Conservation (phyloP, 1,140 invertebrate species). For the Proctacanthus coquilletti region DNA sequence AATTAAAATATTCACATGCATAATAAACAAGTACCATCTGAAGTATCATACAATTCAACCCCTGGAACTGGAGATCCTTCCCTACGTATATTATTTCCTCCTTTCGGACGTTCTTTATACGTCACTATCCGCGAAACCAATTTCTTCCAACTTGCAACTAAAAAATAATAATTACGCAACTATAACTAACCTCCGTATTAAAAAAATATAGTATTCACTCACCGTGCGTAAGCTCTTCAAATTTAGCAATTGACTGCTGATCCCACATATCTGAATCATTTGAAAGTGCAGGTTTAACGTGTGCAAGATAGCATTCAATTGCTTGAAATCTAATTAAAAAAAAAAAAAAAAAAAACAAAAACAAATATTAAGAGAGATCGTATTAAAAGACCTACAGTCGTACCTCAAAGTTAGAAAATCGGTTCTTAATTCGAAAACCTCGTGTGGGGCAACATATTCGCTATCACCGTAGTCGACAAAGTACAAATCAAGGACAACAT, state of each 20-base stretch:
- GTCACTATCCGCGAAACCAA: slow-evolving; percentile 49
- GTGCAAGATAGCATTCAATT: slow-evolving; percentile 61
- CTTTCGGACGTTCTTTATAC: slow-evolving; percentile 39
- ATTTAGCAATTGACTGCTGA: slow-evolving; percentile 46
- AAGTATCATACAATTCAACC: slow-evolving; percentile 40
- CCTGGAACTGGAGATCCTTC: slow-evolving; percentile 45
- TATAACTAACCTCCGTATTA: background rate
- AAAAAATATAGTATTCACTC: background rate
- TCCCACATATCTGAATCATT: slow-evolving; percentile 38
- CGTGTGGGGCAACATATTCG: slow-evolving; percentile 39
- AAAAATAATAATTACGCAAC: background rate
- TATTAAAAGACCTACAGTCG: slow-evolving; percentile 13
- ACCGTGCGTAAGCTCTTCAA: slow-evolving; percentile 51
- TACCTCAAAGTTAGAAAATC: slow-evolving; percentile 53
- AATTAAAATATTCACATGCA: background rate
- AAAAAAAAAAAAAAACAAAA: background rate
- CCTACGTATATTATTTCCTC: slow-evolving; percentile 30
- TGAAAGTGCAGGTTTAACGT: slow-evolving; percentile 38
- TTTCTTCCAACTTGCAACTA: slow-evolving; percentile 45
- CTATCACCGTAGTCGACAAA: slow-evolving; percentile 72
- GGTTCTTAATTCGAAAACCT: slow-evolving; percentile 50
- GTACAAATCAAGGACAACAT: slow-evolving; percentile 46
- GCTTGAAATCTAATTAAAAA: slow-evolving; percentile 40
- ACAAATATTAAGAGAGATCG: slow-evolving; percentile 1
- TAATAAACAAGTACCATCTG: slow-evolving; percentile 12